Conservation (phyloP, 2,113 vertebrate species). For the Paedocypris sp. region DNA sequence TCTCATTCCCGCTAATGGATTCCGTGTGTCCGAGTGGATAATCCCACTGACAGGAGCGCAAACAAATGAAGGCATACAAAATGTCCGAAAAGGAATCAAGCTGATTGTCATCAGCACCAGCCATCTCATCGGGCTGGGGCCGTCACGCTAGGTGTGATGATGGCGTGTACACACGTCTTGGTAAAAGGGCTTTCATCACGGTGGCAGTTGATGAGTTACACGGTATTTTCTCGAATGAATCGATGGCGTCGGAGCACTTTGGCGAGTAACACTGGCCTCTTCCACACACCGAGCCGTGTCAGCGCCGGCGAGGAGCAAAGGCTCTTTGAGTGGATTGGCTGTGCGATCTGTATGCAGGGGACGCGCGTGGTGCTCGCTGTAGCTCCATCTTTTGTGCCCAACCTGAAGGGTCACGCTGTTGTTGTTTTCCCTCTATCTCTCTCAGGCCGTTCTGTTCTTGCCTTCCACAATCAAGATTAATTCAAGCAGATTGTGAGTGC, state of each 20-base stretch:
- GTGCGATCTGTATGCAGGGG: conserved; percentile 58
- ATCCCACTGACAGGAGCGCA: conserved; percentile 13
- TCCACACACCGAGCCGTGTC: conserved; percentile 43
- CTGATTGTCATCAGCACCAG: conserved; percentile 10
- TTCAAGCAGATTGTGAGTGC: conserved; percentile 5
- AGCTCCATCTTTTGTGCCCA: conserved; percentile 43
- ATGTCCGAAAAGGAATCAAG: conserved; percentile 23
- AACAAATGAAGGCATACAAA: conserved; percentile 21
- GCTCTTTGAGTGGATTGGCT: conserved; percentile 52
- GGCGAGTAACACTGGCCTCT: conserved; percentile 12
- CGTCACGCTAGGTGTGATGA: conserved; percentile 22
- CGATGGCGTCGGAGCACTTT: conserved; percentile 20
- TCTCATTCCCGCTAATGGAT: conserved; percentile 13
- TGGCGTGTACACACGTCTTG: background rate
- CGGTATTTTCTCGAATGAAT: conserved; percentile 30
- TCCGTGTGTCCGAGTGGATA: conserved; percentile 12
- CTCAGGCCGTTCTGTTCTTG: conserved; percentile 31
- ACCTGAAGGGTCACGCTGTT: conserved; percentile 18
- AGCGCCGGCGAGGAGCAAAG: conserved; percentile 33
- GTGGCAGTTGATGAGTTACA: conserved; percentile 24
- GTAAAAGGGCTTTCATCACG: conserved; percentile 8
- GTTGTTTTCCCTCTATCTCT: conserved; percentile 25
- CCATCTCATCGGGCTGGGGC: conserved; percentile 2
- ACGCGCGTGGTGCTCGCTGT: conserved; percentile 37
- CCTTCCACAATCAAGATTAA: conserved; percentile 19